Base-by-base conservation (phyloP, 2,113 vertebrate genomes). In the Melanotaenia duboulayi region DNA sequence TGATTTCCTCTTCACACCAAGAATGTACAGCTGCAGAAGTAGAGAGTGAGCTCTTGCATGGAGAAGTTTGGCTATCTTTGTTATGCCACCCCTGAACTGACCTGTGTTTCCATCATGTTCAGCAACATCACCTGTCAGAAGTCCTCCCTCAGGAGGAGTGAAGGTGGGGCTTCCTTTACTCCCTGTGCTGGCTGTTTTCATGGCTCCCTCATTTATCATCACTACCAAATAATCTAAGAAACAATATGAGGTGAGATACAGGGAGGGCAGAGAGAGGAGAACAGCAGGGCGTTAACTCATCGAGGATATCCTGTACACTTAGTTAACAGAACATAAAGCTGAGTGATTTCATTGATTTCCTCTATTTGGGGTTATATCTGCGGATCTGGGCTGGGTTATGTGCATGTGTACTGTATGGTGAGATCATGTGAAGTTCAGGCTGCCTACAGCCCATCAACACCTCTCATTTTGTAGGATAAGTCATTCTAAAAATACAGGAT, bases 301-400 rank as follows among this genome's bases (percentile, higher is more conserved):
- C 65, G 75, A 92, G 93, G 92, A 93, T 85, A 90, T 93, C 91
- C 92, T 85, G 80, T 85, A 82, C 78, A 84, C 71, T 82, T 74
- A 54, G 81, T 90, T 76, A 80, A 81, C 87, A 84, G 89, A 88
- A 86, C 88, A 87, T 19, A 67, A 85, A 79, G 80, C 61, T 65
- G 61, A 32, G 77, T 44, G 71, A 80, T 69, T 87, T 92, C 87
- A 80, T 77, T 62, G 20, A 76, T 75, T 81, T 83, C 64, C 81
- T 49, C 61, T 55, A 71, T 61, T 61, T 24, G 7, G 25, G 17
- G 63, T 78, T 73, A 35, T 71, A 67, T 84, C 63, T 63, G 67
- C 57, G 55, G 24, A 28, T 61, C 39, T 69, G 64, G 77, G 57
- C 32, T 75, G 32, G 63, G 2, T 49, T 54, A 57, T 13, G 24